A percentile compares a stretch with the other conserved stretches of the same genome.
phyloP scores from a whole-genome alignment of 2,888 invertebrate species.

The Trichacis sp. region DNA sequence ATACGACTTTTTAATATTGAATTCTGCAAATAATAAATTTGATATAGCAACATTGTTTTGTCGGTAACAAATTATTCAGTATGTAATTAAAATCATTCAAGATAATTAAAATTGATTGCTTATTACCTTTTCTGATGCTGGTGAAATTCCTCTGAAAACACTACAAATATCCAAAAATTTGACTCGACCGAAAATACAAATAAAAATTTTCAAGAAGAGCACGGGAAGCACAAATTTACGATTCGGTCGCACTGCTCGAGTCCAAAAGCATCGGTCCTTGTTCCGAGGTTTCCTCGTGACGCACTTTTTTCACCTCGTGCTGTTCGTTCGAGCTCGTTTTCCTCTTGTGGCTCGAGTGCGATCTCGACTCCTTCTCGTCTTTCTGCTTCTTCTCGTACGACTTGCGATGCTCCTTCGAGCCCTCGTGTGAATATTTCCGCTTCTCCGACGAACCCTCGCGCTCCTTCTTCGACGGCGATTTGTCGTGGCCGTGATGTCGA shows the following conservation, averaged over 20 bases:
- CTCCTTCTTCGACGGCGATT: conserved; percentile 7
- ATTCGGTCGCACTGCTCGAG: not conserved
- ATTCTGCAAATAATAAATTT: too few relatives aligned
- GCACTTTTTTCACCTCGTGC: conserved; percentile 52
- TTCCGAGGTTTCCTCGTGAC: not conserved
- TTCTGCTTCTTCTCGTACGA: conserved; percentile 24
- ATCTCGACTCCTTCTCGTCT: conserved; percentile 17
- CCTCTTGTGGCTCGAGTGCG: conserved; percentile 47
- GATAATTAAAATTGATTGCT: too few relatives aligned
- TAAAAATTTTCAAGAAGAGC: too few relatives aligned
- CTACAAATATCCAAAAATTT: too few relatives aligned
- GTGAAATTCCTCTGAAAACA: too few relatives aligned
- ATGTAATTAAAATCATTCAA: too few relatives aligned
- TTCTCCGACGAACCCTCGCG: conserved; percentile 18
- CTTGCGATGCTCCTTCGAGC: conserved; percentile 30
- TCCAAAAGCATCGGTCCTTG: not conserved
- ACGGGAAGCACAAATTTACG: not conserved
- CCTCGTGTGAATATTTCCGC: conserved; percentile 28
- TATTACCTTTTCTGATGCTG: too few relatives aligned
- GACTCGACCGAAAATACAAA: too few relatives aligned
- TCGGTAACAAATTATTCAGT: too few relatives aligned
- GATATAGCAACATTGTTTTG: too few relatives aligned
- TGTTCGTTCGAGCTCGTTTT: conserved; percentile 53
- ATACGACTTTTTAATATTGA: too few relatives aligned
- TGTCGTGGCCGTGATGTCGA: conserved; percentile 21